Evolutionary conservation across 2,888 invertebrate genomes (phyloP), one percentile per base, ranked within the genome.

Genomic region (Tenthredo scrophulariae): DNA sequence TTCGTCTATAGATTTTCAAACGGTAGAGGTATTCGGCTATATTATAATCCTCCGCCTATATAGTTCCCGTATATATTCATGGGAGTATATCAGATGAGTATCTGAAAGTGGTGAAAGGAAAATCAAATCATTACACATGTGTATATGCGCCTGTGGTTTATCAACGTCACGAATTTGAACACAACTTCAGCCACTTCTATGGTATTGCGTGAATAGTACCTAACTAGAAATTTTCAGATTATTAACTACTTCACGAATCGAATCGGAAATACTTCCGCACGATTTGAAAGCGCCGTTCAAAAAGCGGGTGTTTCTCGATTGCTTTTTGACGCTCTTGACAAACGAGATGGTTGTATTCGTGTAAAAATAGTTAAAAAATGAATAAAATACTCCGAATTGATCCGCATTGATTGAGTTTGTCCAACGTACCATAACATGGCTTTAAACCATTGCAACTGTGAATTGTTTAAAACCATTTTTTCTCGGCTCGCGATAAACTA

Each of bases 1-100:
- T 50, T 77, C 74, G 18, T 54, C 77, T 10, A 77, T 46, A 77
- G 50, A 50, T 50, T 77, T 43, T 74, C 29, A 29, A 67, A 67
- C 13, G 18, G 22, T 10, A 13, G 40, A 77, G 54, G 40, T 74
- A 70, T 62, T 9, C 2, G 26, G 26, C 13, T 33, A 15, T 33
- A 33, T 67, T 67, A 33, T 33, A 33, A 0, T 33, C 18, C 15
- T 26, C 26, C 2, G 13, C 15, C 22, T 33, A 15, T 67, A 15
- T 33, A 67, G 67, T 67, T 67, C 33, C 67, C 29, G 18, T 26
- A 40, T 43, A 40, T n/a, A 74, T 33, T 7, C 29, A 18, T 33
- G 33, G 67, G 15, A 18, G 29, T 67, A 67, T 67, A 15, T 29
- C 18, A 67, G 67, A 67, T 26, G 67, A 33, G 33, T 33, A 67